Percentiles rank a stretch among this genome's conserved stretches.
These are phyloP conservation scores for Lasioglossum baleicum DNA, from an alignment of 1,140 invertebrate genomes.

Conservation along the genomic window DNA sequence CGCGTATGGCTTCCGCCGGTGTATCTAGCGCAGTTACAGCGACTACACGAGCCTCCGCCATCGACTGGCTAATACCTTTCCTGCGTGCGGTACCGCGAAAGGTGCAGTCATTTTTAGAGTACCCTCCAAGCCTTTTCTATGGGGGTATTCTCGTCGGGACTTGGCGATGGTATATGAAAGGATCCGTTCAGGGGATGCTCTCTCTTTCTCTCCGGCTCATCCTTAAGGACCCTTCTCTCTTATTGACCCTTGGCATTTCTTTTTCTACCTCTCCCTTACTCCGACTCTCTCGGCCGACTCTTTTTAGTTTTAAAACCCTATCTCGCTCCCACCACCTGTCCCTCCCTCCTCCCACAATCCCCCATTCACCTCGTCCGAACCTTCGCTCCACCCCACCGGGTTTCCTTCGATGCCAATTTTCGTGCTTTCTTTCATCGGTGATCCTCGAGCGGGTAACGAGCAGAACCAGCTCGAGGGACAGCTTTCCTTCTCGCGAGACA, in stretches of 20 bases:
- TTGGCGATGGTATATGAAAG: conserved; percentile 49
- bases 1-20: conserved; percentile 69
- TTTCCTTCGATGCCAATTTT: conserved; percentile 21
- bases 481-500: conserved; percentile 8
- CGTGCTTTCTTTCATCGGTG: conserved; percentile 24
- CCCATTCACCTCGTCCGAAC: not conserved
- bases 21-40: conserved; percentile 38
- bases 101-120: conserved; percentile 60
- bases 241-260: conserved; percentile 46
- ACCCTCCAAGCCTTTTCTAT: conserved; percentile 56
- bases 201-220: conserved; percentile 12
- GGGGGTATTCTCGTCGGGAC: conserved; percentile 52
- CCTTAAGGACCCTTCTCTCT: conserved; percentile 53
- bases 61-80: conserved; percentile 54
- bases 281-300: too few species aligned
- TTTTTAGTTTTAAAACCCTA: not conserved
- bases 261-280: not conserved
- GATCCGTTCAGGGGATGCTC: conserved; percentile 33
- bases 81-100: conserved; percentile 36
- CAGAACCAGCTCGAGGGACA: conserved; percentile 10
- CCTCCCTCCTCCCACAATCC: not conserved
- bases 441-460: conserved; percentile 43
- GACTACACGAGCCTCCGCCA: conserved; percentile 36
- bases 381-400: not conserved
- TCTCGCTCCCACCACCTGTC: not conserved